A percentile compares a stretch with the other conserved stretches of the same genome.
phyloP scores from a whole-genome alignment of 2,797 vertebrate genomes.

The Eospalax fontanierii region DNA sequence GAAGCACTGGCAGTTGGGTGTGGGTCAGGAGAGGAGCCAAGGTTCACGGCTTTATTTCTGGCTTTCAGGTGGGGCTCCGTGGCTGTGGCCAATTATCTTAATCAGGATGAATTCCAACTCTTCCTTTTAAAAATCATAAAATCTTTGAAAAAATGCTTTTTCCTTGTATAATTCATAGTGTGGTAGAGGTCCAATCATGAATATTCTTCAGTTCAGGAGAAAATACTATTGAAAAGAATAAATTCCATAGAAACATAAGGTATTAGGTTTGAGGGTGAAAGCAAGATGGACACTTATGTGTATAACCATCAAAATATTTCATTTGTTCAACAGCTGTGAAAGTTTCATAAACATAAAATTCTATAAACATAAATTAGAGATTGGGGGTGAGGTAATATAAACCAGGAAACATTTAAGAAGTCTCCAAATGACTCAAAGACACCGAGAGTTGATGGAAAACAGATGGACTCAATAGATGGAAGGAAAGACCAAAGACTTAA shows the following conservation, averaged over 20 bases:
- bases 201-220: neutral
- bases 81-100: neutral
- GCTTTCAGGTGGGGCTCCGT: neutral
- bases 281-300: neutral
- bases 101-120: neutral
- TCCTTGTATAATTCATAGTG: neutral
- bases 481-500: neutral
- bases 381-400: neutral
- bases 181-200: neutral
- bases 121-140: slow-evolving; percentile 8
- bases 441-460: neutral
- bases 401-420: neutral
- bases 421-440: neutral
- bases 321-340: slow-evolving; percentile 21
- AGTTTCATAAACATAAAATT: neutral
- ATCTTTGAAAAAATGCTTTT: neutral
- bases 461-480: neutral
- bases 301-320: slow-evolving; percentile 22
- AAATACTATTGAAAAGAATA: neutral
- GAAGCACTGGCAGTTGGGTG: neutral
- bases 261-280: neutral
- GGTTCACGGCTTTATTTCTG: neutral
- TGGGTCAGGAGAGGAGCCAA: neutral
- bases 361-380: slow-evolving; percentile 22
- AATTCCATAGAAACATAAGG: neutral